Percentiles rank a stretch among this genome's conserved stretches.
Evolutionary conservation across 2,888 invertebrate genomes (phyloP).

Genomic region (Drosophila austrosaltans): DNA sequence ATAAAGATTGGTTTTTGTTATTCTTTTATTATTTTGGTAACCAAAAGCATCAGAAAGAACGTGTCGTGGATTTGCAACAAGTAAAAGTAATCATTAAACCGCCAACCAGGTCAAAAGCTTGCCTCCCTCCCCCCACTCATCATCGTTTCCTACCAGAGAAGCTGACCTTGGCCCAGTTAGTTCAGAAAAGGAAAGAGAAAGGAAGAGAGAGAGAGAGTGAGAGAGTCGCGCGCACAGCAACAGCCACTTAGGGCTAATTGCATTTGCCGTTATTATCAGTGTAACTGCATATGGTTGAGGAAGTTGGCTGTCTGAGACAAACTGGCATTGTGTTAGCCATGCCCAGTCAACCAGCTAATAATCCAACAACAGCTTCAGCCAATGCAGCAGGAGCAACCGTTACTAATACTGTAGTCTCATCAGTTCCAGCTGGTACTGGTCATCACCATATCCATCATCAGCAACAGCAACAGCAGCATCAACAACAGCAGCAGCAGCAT

Average conservation of each 20-base stretch:
- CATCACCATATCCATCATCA: conserved; percentile 23
- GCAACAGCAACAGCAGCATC: conserved; percentile 24
- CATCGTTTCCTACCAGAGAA: neutral
- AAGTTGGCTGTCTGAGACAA: conserved; percentile 71
- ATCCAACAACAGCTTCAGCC: conserved; percentile 17
- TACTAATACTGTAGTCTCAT: conserved; percentile 12
- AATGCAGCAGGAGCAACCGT: conserved; percentile 23
- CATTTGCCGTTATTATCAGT: conserved; percentile 28
- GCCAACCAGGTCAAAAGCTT: neutral
- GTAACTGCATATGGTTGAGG: conserved; percentile 65
- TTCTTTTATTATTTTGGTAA: too few relatives aligned
- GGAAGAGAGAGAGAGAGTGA: conserved; percentile 32
- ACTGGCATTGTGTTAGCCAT: conserved; percentile 60
- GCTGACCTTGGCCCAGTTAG: conserved; percentile 61
- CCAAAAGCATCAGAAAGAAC: neutral
- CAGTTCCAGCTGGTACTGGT: conserved; percentile 29
- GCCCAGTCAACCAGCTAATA: conserved; percentile 57
- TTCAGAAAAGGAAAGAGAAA: conserved; percentile 36
- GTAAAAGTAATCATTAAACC: conserved; percentile 12
- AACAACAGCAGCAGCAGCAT: conserved; percentile 16
- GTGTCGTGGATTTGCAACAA: conserved; percentile 23
- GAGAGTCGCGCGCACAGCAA: conserved; percentile 19
- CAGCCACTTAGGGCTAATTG: conserved; percentile 32
- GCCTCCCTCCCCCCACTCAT: neutral
- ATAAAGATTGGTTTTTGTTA: neutral